Evolutionary conservation across 2,797 vertebrate genomes (phyloP).

Genomic region (Sparus aurata): DNA sequence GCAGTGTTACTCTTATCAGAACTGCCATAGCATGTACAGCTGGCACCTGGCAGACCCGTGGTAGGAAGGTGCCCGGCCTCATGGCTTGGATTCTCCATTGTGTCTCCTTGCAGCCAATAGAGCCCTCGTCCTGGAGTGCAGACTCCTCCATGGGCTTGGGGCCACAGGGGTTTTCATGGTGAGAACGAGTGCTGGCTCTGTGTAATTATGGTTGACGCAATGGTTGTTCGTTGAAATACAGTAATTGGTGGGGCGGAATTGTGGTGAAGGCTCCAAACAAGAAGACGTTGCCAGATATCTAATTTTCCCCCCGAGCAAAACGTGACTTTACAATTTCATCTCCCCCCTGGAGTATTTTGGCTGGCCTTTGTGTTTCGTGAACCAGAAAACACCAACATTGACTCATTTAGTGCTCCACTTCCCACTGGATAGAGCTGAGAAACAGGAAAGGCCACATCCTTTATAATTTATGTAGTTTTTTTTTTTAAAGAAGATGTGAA

Average conservation of each 20-base stretch:
- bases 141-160: conserved; percentile 34
- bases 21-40: background rate
- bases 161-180: conserved; percentile 68
- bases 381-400: conserved; percentile 45
- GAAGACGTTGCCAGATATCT: conserved; percentile 55
- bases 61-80: background rate
- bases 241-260: conserved; percentile 81
- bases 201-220: conserved; percentile 86
- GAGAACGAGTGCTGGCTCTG: conserved; percentile 53
- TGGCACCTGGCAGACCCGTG: conserved; percentile 22
- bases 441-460: conserved; percentile 24
- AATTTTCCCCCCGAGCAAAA: conserved; percentile 47
- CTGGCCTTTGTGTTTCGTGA: conserved; percentile 49
- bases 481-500: conserved; percentile 27
- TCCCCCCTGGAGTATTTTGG: background rate
- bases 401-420: conserved; percentile 36
- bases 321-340: conserved; percentile 41
- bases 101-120: background rate
- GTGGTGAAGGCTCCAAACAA: conserved; percentile 68
- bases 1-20: background rate
- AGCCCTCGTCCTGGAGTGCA: conserved; percentile 31
- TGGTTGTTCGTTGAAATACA: conserved; percentile 85
- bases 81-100: conserved; percentile 6
- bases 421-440: conserved; percentile 29
- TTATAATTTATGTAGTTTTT: conserved; percentile 38